Percentiles rank a stretch among this genome's conserved stretches.
phyloP scores from a whole-genome alignment of 2,113 vertebrate genomes.

The Suncus etruscus region DNA sequence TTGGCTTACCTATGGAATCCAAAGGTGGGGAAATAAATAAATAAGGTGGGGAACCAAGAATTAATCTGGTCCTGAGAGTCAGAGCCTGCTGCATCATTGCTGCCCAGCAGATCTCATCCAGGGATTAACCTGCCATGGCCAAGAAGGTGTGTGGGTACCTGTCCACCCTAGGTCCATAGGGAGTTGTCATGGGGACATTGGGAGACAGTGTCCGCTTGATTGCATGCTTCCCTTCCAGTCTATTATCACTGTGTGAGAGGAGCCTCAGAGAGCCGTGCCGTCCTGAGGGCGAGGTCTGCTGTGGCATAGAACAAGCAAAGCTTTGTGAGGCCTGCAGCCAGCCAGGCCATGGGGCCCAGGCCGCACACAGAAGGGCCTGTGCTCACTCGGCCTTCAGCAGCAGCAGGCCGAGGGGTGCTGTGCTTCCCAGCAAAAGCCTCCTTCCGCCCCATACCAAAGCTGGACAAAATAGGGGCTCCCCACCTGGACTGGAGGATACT shows the following conservation, averaged over 20 bases:
- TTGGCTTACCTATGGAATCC: neutral
- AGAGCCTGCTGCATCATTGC: neutral
- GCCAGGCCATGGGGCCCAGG: neutral
- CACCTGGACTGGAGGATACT: neutral
- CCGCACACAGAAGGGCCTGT: constrained; percentile 51
- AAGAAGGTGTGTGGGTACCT: rapidly evolving
- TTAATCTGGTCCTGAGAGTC: neutral
- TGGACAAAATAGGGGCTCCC: neutral
- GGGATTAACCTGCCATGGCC: neutral
- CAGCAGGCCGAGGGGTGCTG: too few relatives aligned
- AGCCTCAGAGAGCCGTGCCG: constrained; percentile 67
- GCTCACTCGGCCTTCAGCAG: neutral
- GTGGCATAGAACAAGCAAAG: constrained; percentile 64
- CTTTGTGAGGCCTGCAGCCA: constrained; percentile 65
- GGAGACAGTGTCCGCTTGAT: neutral
- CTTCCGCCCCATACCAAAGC: neutral
- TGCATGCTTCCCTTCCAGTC: constrained; percentile 35
- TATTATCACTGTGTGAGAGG: constrained; percentile 73
- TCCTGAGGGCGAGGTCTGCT: constrained; percentile 71
- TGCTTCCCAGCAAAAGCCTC: neutral
- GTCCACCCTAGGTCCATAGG: rapidly evolving
- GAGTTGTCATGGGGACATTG: constrained; percentile 67
- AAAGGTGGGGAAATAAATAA: too few relatives aligned
- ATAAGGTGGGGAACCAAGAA: too few relatives aligned
- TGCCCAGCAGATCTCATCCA: neutral